These are phyloP conservation scores for Nemotelus pantherinus DNA, from an alignment of 2,888 invertebrate genomes.

Conservation along the genomic window DNA sequence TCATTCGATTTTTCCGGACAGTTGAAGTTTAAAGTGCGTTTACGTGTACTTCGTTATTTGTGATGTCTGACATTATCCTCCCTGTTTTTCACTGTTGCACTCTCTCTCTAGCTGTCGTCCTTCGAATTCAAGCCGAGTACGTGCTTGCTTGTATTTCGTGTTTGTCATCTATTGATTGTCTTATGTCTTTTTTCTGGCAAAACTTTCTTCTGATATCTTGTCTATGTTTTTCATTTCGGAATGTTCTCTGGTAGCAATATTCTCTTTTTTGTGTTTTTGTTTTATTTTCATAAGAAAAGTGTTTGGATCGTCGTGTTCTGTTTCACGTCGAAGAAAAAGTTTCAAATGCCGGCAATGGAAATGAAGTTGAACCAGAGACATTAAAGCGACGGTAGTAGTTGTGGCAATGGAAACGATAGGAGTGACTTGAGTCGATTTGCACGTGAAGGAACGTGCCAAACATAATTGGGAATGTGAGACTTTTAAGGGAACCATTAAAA, in stretches of 20 bases:
- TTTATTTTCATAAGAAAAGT: not conserved
- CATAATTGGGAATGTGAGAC: slow-evolving; percentile 41
- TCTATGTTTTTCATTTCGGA: not conserved
- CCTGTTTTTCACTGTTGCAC: too few species aligned
- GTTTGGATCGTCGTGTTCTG: not conserved
- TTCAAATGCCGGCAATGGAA: too few species aligned
- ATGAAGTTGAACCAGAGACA: too few species aligned
- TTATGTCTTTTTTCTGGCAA: not conserved
- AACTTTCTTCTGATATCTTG: not conserved
- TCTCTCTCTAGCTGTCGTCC: not conserved
- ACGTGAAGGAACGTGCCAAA: slow-evolving; percentile 15
- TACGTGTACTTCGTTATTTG: slow-evolving; percentile 35
- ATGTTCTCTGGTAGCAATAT: not conserved
- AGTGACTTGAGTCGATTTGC: not conserved
- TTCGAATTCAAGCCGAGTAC: slow-evolving; percentile 23
- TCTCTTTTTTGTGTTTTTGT: not conserved
- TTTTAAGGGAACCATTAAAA: slow-evolving; percentile 24
- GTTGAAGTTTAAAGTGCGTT: slow-evolving; percentile 28
- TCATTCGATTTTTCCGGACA: slow-evolving; percentile 23
- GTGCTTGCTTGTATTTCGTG: slow-evolving; percentile 16
- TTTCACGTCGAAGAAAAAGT: not conserved
- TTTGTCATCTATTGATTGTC: not conserved
- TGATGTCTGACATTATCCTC: slow-evolving; percentile 37
- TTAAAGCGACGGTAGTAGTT: not conserved
- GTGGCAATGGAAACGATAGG: not conserved